phyloP scores from a whole-genome alignment of 92 coral and sea anemone genomes.

The Parazoanthus swiftii region DNA sequence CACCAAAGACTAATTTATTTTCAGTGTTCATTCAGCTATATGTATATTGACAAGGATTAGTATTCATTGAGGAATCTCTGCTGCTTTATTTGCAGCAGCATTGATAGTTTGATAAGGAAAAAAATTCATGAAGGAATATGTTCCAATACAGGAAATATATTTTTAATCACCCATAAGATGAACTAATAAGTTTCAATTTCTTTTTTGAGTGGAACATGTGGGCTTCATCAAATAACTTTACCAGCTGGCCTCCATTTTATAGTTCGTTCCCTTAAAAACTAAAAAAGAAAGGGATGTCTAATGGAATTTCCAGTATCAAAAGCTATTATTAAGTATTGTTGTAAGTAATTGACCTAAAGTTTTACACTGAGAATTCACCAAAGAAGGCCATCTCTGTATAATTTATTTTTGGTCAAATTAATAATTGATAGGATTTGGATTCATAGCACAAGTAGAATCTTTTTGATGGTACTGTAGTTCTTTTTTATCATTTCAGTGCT shows the following conservation, averaged over 20 bases:
- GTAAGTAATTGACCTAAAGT: background rate
- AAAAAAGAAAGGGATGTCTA: background rate
- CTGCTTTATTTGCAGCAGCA: background rate
- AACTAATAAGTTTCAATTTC: background rate
- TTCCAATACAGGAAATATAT: constrained; percentile 2
- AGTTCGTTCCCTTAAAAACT: background rate
- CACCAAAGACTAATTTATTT: background rate
- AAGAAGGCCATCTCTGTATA: constrained; percentile 5
- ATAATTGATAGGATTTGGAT: constrained; percentile 26
- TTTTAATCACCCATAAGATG: constrained; percentile 8
- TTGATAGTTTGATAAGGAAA: background rate
- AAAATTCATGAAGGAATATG: background rate
- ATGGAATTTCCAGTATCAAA: background rate
- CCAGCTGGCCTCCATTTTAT: background rate
- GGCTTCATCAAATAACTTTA: background rate
- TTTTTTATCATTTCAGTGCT: background rate
- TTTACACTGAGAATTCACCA: background rate
- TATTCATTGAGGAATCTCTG: background rate
- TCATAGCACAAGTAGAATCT: background rate
- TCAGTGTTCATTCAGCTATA: background rate
- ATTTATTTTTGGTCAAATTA: constrained; percentile 22
- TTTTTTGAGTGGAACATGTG: background rate
- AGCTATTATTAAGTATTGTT: background rate
- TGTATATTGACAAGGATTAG: no score
- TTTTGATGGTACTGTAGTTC: background rate